Conservation (phyloP, 2,113 vertebrate genomes). For the Zosterops borbonicus region DNA sequence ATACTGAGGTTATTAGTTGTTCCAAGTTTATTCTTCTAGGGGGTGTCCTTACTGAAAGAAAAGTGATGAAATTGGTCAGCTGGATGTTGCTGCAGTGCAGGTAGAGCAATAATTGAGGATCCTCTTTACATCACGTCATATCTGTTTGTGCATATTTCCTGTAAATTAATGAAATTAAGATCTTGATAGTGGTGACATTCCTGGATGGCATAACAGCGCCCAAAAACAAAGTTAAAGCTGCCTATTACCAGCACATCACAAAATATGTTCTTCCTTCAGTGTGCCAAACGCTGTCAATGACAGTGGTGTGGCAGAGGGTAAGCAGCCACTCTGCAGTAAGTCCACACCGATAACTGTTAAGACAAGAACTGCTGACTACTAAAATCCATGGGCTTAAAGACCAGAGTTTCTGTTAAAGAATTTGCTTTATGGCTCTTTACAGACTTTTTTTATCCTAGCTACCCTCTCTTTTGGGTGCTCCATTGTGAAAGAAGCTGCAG, state of each 20-base stretch:
- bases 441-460: not conserved
- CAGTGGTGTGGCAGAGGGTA: fast-evolving
- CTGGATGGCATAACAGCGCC: not conserved
- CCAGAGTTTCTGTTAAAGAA: not conserved
- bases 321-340: not conserved
- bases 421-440: not conserved
- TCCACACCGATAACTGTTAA: not conserved
- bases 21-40: not conserved
- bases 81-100: not conserved
- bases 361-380: not conserved
- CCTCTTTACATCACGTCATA: not conserved
- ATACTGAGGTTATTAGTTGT: not conserved
- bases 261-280: not conserved
- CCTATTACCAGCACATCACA: not conserved
- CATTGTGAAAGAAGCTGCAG: not conserved
- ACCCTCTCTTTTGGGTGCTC: not conserved
- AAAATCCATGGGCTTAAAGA: not conserved
- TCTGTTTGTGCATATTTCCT: not conserved
- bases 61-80: not conserved
- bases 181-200: not conserved
- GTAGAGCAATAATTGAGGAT: not conserved
- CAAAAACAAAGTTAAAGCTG: not conserved
- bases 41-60: not conserved
- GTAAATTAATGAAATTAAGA: not conserved
- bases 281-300: not conserved